phyloP scores from a whole-genome alignment of 2,797 vertebrate genomes.

The Carcharodon carcharias region DNA sequence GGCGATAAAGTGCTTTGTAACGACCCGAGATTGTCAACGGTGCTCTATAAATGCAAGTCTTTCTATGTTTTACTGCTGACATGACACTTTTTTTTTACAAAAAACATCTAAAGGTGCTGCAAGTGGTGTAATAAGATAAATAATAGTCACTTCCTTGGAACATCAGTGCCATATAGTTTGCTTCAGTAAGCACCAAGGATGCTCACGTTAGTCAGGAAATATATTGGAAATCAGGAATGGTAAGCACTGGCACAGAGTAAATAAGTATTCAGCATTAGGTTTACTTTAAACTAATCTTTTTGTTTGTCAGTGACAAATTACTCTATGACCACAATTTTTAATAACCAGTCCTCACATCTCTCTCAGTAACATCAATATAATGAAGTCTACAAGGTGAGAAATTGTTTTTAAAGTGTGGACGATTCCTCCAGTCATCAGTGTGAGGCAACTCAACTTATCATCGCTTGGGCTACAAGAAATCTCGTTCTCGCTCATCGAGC shows the following conservation, averaged over 20 bases:
- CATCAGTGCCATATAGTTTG: background rate
- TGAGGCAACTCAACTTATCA: background rate
- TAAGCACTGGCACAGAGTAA: background rate
- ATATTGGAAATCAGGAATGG: background rate
- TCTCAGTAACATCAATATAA: constrained; percentile 13
- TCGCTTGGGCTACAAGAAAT: background rate
- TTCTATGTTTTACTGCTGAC: background rate
- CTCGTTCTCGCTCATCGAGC: background rate
- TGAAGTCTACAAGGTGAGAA: background rate
- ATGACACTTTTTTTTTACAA: background rate
- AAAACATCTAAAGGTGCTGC: background rate
- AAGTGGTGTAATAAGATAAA: background rate
- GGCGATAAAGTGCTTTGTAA: background rate
- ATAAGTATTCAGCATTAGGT: background rate
- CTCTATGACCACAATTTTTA: background rate
- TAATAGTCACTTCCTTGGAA: background rate
- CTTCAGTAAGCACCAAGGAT: background rate
- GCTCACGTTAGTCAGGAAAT: background rate
- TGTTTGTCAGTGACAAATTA: constrained; percentile 17
- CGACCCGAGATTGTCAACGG: background rate
- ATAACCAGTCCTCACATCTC: background rate
- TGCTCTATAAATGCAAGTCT: background rate
- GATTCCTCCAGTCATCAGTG: background rate
- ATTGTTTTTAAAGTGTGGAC: background rate
- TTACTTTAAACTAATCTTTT: constrained; percentile 6